phyloP scores from a whole-genome alignment of 2,113 vertebrate genomes.

The Oreochromis tanganicae region DNA sequence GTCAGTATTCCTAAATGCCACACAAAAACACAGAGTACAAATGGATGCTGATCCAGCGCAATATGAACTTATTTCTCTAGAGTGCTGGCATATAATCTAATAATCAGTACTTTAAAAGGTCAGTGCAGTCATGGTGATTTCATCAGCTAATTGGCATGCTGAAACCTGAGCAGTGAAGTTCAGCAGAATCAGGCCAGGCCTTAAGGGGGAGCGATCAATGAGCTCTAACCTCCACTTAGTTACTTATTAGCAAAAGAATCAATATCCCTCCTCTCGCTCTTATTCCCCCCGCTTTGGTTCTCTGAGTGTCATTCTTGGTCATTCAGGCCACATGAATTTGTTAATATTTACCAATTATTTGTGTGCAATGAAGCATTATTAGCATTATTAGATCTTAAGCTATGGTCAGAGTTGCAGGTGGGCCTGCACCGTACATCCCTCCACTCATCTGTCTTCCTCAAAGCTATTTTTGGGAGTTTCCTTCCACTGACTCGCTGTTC shows the following conservation, averaged over 20 bases:
- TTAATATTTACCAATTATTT: constrained; percentile 11
- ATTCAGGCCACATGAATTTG: background rate
- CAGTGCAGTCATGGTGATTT: background rate
- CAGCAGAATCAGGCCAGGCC: background rate
- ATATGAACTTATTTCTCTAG: background rate
- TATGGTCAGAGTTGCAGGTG: background rate
- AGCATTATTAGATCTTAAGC: background rate
- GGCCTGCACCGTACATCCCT: background rate
- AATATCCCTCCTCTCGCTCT: background rate
- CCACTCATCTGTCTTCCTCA: background rate
- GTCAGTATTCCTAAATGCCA: background rate
- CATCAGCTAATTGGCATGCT: background rate
- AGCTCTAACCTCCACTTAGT: constrained; percentile 28
- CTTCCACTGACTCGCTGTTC: background rate
- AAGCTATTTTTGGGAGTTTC: constrained; percentile 10
- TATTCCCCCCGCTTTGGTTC: background rate
- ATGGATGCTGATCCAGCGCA: background rate
- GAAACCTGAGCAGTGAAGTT: background rate
- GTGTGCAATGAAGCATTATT: background rate
- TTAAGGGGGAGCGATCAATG: constrained; percentile 22
- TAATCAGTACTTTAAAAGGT: background rate
- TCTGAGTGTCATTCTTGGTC: background rate
- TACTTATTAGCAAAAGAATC: constrained; percentile 53
- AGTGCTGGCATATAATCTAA: background rate
- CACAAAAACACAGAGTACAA: background rate